Conservation (phyloP, 2,888 invertebrate genomes). For the Patella ulyssiponensis region DNA sequence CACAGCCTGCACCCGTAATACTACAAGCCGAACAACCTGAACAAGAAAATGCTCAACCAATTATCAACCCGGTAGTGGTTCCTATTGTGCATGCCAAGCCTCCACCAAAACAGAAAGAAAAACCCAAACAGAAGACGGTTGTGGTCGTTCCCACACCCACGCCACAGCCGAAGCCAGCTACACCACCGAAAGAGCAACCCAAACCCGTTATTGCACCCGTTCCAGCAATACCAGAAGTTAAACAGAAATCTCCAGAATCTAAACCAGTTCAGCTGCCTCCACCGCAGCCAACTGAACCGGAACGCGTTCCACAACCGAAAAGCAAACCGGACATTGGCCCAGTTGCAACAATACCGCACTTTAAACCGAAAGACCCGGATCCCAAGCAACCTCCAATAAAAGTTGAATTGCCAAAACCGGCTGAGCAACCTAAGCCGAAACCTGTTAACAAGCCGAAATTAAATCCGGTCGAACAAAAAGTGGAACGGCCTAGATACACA, state of each 20-base stretch:
- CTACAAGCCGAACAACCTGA: background rate
- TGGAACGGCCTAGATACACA: background rate
- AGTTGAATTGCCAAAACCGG: too few relatives aligned
- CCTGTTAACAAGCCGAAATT: background rate
- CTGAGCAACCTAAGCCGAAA: background rate
- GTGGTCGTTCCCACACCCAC: background rate
- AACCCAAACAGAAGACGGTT: background rate
- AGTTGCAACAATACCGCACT: background rate
- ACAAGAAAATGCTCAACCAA: background rate
- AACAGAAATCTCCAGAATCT: background rate
- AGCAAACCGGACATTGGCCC: background rate
- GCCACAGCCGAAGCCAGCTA: background rate
- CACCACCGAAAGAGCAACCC: background rate
- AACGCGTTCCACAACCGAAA: background rate
- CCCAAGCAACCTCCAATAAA: too few relatives aligned
- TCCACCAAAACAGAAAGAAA: background rate
- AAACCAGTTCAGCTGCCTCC: background rate
- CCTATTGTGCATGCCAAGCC: background rate
- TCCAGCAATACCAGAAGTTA: background rate
- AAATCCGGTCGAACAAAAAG: background rate
- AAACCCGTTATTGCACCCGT: background rate
- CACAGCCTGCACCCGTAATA: too few relatives aligned
- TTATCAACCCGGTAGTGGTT: background rate
- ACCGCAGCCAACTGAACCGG: background rate
- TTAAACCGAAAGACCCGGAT: background rate